Base-by-base conservation (phyloP, 2,797 vertebrate genomes). In the Hemibagrus guttatus region DNA sequence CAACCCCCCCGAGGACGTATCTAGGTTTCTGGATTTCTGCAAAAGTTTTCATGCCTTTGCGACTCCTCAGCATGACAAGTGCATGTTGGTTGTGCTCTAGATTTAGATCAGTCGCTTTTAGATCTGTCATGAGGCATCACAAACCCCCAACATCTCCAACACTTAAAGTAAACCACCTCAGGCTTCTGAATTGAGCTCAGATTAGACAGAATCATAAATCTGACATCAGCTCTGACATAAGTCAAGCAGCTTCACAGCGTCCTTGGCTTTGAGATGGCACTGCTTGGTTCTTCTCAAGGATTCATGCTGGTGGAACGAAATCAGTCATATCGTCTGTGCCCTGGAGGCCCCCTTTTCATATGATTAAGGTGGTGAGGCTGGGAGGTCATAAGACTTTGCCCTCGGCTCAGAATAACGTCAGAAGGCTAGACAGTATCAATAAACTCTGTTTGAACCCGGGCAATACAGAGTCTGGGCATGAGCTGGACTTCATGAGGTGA, bases 41-140 rank as follows among this genome's bases (percentile, higher is more conserved):
- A 52, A 78, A 80, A 52, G 74, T 64, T 31, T 54, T 78, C 52
- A 80, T 31, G 42, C 80, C 71, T 88, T 78, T 79, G 76, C 16
- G 52, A 75, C 49, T 85, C n/a, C 82, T 78, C 63, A 16, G 72
- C 61, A 61, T 76, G 84, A 85, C 88, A 83, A 46, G 42, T 49
- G 72, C 79, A 87, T 63, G 58, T 23, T 84, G 49, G 42, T 58
- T 87, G 80, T 86, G 80, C 54, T 85, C 86, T 83, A 71, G 81
- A 74, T 87, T 84, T 83, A 86, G 85, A 88, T 63, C 85, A 68
- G 87, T 88, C 84, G 49, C 64, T 64, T 89, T 84, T 80, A 87
- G 79, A 87, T 80, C 87, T 88, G 86, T 90, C 86, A 74, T 56
- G 46, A 69, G 26, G 63, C 85, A 84, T 87, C 78, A 49, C 68